Evolutionary conservation across 2,888 invertebrate species (phyloP), one percentile per base, ranked within the genome.

Genomic region (Anticlea derivata): DNA sequence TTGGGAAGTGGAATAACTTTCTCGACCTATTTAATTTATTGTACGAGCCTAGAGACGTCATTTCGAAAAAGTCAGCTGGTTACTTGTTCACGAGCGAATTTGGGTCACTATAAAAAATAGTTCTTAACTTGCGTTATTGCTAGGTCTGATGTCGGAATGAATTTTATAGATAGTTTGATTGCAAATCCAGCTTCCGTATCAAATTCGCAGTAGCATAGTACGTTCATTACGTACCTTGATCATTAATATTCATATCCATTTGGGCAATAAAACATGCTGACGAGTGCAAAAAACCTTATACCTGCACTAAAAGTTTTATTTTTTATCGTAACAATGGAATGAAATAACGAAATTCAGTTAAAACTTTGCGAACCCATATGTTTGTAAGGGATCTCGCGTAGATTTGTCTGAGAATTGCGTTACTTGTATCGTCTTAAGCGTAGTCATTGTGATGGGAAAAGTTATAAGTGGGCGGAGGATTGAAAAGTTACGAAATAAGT

Each of bases 391-490:
- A 69, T 68, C 67, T 66, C 59, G 62, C 67, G 71, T 70, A 73
- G 69, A 72, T 78, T 72, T 73, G 72, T 68, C 69, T 63, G 57
- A 57, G 71, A 71, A 69, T 77, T 74, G 70, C 68, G 70, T 79
- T 83, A 80, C 80, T 81, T 80, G 80, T 81, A 79, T 76, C 76
- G 70, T 76, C 76, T 77, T 78, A 80, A 80, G 73, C 72, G 67
- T 64, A 77, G 72, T 78, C 78, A 78, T 75, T 74, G 74, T 80
- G 80, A 84, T 84, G 79, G 81, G 76, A 82, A 85, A 85, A 85
- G 83, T 85, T 84, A 73, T 78, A 82, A 83, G 77, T 74, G 76
- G 73, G 68, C 73, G 61, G 65, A 76, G 78, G 76, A 82, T 80
- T 82, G 80, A 73, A 79, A 83, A 80, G 75, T 83, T 82, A 63